Percentiles rank a stretch among this genome's conserved stretches.
These are phyloP conservation scores for Sphaerophoria rueppellii DNA, from an alignment of 2,888 invertebrate genomes.

Conservation along the genomic window DNA sequence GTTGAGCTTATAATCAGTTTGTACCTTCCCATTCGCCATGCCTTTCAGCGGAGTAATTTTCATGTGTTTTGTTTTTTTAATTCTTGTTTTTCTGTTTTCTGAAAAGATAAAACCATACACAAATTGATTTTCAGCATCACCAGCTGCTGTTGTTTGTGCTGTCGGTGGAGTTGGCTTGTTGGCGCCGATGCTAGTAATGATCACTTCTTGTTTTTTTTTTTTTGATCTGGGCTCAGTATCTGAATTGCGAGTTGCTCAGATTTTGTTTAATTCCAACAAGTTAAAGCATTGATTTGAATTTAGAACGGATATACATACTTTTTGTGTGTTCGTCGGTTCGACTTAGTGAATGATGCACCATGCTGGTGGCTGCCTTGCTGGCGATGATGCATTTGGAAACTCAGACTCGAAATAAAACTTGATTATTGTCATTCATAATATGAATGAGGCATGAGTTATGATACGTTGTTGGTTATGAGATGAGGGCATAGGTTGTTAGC, in stretches of 20 bases:
- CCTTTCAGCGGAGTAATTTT: not conserved
- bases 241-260: not conserved
- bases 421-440: constrained; percentile 13
- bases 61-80: not conserved
- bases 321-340: not conserved
- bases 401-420: constrained; percentile 14
- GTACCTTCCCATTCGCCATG: not conserved
- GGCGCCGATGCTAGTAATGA: not conserved
- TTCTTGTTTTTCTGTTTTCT: not conserved
- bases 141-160: not conserved
- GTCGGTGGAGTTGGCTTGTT: too few species aligned
- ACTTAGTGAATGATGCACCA: not conserved
- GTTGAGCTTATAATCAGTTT: constrained; percentile 9
- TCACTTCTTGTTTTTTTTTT: not conserved
- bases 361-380: constrained; percentile 1
- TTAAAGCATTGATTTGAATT: constrained; percentile 13
- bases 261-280: not conserved
- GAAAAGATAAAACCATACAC: not conserved
- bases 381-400: constrained; percentile 43
- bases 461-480: constrained; percentile 26
- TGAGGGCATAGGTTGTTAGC: constrained; percentile 19
- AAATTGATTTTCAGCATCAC: constrained; percentile 5
- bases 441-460: constrained; percentile 34
- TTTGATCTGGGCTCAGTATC: not conserved
- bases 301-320: constrained; percentile 24